Conservation (phyloP, 2,797 vertebrate species). For the Sebastes minor region DNA sequence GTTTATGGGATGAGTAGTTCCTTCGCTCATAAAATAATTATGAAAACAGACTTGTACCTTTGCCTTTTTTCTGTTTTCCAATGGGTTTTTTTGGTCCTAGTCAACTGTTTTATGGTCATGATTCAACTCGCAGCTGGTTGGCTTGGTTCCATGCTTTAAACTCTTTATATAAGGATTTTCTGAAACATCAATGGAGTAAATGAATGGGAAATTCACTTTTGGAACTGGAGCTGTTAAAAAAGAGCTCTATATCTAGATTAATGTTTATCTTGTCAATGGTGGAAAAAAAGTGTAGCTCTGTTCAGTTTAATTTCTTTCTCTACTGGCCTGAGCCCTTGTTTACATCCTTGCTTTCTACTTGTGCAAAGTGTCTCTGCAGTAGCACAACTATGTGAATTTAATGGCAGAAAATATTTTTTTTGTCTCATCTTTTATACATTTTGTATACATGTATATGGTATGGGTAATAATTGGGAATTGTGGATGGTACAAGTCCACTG, state of each 20-base stretch:
- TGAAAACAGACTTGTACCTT: too few species aligned
- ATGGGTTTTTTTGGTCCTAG: too few species aligned
- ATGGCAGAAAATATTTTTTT: conserved; percentile 4
- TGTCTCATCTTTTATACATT: conserved; percentile 19
- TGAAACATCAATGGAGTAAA: too few species aligned
- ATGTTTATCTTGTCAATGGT: not conserved
- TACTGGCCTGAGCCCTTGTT: not conserved
- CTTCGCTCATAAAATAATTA: too few species aligned
- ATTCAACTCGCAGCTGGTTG: too few species aligned
- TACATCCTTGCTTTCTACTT: not conserved
- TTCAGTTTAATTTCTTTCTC: not conserved
- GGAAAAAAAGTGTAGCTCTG: not conserved
- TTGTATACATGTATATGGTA: conserved; percentile 67
- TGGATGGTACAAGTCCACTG: conserved; percentile 58
- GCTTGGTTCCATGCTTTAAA: too few species aligned
- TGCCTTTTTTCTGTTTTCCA: too few species aligned
- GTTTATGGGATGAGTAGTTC: too few species aligned
- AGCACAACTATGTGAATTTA: not conserved
- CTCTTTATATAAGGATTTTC: too few species aligned
- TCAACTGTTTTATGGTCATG: too few species aligned
- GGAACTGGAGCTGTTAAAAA: too few species aligned
- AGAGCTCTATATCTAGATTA: not conserved
- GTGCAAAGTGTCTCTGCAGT: conserved; percentile 7
- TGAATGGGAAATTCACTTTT: too few species aligned
- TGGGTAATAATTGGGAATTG: conserved; percentile 57